Evolutionary conservation across 2,888 invertebrate species (phyloP).

Genomic region (Ormyrus nitidulus): DNA sequence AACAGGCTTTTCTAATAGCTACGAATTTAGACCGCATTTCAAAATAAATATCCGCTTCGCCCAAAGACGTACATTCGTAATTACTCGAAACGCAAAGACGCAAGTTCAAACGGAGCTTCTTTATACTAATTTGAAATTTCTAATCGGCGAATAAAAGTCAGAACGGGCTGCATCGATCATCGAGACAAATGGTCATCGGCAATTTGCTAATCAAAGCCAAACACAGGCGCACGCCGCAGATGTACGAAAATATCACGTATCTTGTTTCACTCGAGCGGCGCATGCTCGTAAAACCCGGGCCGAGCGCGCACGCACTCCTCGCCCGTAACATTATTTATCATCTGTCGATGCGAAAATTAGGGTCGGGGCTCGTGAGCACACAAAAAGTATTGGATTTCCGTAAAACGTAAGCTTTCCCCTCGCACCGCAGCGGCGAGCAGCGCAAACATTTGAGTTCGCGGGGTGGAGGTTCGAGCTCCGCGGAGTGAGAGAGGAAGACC

Average conservation of each 20-base stretch:
- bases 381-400: constrained; percentile 55
- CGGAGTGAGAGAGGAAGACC: neutral
- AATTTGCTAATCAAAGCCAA: constrained; percentile 52
- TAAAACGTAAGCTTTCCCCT: constrained; percentile 53
- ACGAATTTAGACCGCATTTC: constrained; percentile 6
- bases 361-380: constrained; percentile 9
- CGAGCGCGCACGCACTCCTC: neutral
- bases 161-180: constrained; percentile 28
- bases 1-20: constrained; percentile 39
- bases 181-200: constrained; percentile 37
- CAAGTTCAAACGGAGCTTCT: no score
- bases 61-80: neutral
- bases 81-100: neutral
- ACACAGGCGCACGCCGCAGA: neutral
- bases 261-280: neutral
- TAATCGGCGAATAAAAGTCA: constrained; percentile 5
- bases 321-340: constrained; percentile 44
- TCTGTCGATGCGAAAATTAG: constrained; percentile 52
- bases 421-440: constrained; percentile 4
- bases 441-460: constrained; percentile 45
- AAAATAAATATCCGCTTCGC: constrained; percentile 18
- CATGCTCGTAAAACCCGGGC: neutral
- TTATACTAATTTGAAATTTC: neutral
- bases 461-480: neutral
- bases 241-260: constrained; percentile 44